These are phyloP conservation scores for Orchesellides sinensis DNA, from an alignment of 2,888 invertebrate species.

Conservation along the genomic window DNA sequence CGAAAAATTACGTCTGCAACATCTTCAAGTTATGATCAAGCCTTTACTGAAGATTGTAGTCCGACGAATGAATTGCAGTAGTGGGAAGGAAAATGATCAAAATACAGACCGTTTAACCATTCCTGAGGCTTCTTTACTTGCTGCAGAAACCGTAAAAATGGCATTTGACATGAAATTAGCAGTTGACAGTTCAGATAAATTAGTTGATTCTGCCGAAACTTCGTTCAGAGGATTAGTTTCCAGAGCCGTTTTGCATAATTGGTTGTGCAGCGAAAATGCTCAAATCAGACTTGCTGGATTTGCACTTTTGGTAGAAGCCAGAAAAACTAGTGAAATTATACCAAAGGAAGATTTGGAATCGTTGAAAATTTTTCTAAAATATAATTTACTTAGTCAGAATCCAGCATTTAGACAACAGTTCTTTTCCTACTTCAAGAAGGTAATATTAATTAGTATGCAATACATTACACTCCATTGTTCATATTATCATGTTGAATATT, in stretches of 20 bases:
- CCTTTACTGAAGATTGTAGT: conserved; percentile 47
- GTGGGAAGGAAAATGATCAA: conserved; percentile 7
- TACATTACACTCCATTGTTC: too few relatives aligned
- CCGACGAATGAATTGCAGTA: conserved; percentile 40
- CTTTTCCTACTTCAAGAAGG: conserved; percentile 85
- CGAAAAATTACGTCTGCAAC: background rate
- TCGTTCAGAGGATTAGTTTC: conserved; percentile 71
- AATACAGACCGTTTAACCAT: background rate
- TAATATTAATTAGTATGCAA: too few relatives aligned
- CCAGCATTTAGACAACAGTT: conserved; percentile 84
- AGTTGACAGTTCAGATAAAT: conserved; percentile 31
- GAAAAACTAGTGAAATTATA: conserved; percentile 85
- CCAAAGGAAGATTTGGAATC: conserved; percentile 81
- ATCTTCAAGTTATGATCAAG: conserved; percentile 38
- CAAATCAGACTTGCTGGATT: conserved; percentile 85
- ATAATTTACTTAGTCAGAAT: conserved; percentile 84
- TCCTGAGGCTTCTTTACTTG: conserved; percentile 66
- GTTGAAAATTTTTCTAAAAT: conserved; percentile 81
- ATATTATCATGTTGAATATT: too few relatives aligned
- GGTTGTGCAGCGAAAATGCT: conserved; percentile 68
- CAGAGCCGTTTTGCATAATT: conserved; percentile 61
- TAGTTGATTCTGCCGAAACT: conserved; percentile 21
- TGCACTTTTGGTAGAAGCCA: conserved; percentile 84
- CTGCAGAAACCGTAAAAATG: conserved; percentile 71
- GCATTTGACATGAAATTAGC: conserved; percentile 67